Base-by-base conservation (phyloP, 1,140 invertebrate species). In the Hylaeus anthracinus region DNA sequence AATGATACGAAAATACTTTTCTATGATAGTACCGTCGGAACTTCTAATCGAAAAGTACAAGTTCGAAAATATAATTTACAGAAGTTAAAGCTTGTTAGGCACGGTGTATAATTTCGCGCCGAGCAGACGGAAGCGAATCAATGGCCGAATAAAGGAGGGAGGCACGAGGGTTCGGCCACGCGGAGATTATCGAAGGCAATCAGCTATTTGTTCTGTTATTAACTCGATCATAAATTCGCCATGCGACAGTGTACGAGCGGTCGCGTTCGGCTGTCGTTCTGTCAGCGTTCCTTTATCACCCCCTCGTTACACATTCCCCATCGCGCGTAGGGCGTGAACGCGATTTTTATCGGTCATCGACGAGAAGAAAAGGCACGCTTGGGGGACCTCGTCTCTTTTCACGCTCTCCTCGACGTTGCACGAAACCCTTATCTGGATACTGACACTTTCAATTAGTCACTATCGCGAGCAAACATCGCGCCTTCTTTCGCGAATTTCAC, bases 161-260 rank as follows among this genome's bases (percentile, higher is more conserved):
- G 26, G 26, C 51, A 14, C 41, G 45, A 45, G 74, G 74, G 60
- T 67, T 58, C 55, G 9, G 51, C 5, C 8, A 8, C n/a, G 73
- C 10, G 55, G 60, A 66, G 82, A 84, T 84, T 73, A 84, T 72
- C 82, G 82, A 64, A 64, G 72, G 64, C 82, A 83, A 85, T 85
- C 76, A 64, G 55, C 77, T 81, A 79, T 85, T 83, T 64, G 72
- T 66, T 66, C 83, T 58, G 82, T 85, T 84, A 85, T 85, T 85
- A 85, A 85, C 76, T 72, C 70, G 77, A 84, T 83, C 83, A 84
- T 80, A 80, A 85, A 85, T 85, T 85, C 83, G 58, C 66, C 66
- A 72, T 78, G 67, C 82, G 71, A 75, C 65, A 70, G 56, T 75
- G 70, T 10, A 51, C 48, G 48, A 51, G 51, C 6, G 51, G 72